These are phyloP conservation scores for Takifugu flavidus DNA, from an alignment of 2,113 vertebrate genomes.

Conservation along the genomic window DNA sequence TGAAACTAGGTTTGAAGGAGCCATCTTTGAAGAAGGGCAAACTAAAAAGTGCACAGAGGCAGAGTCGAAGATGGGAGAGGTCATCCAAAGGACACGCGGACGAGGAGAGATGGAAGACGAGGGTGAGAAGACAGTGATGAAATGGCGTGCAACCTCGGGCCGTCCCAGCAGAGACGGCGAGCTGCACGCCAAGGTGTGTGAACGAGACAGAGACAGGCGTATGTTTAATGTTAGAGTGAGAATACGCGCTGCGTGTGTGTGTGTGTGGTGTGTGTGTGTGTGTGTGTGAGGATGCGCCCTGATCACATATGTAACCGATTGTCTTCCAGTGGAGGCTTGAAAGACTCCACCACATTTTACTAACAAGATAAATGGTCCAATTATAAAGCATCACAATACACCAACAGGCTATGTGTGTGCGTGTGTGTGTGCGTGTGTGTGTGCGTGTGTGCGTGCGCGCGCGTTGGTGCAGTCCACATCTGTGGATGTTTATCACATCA, in stretches of 20 bases:
- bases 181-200: conserved; percentile 22
- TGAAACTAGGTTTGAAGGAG: no score
- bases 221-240: background rate
- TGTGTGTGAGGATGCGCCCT: conserved; percentile 29
- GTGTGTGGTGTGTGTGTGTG: conserved; percentile 7
- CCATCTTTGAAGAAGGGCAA: no score
- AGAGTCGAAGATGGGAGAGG: conserved; percentile 19
- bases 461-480: conserved; percentile 40
- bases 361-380: conserved; percentile 59
- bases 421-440: conserved; percentile 14
- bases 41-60: background rate
- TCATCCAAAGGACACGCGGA: conserved; percentile 35
- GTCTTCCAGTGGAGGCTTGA: conserved; percentile 26
- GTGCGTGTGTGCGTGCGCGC: conserved; percentile 18
- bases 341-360: conserved; percentile 36
- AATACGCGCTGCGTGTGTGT: background rate
- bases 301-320: conserved; percentile 52
- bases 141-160: conserved; percentile 29
- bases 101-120: background rate
- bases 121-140: conserved; percentile 43
- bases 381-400: conserved; percentile 50
- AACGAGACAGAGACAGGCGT: background rate
- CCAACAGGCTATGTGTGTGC: conserved; percentile 46
- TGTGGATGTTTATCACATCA: conserved; percentile 65
- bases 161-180: conserved; percentile 13